These are phyloP conservation scores for Daubentonia madagascariensis DNA, from an alignment of 2,113 vertebrate genomes.

Conservation along the genomic window DNA sequence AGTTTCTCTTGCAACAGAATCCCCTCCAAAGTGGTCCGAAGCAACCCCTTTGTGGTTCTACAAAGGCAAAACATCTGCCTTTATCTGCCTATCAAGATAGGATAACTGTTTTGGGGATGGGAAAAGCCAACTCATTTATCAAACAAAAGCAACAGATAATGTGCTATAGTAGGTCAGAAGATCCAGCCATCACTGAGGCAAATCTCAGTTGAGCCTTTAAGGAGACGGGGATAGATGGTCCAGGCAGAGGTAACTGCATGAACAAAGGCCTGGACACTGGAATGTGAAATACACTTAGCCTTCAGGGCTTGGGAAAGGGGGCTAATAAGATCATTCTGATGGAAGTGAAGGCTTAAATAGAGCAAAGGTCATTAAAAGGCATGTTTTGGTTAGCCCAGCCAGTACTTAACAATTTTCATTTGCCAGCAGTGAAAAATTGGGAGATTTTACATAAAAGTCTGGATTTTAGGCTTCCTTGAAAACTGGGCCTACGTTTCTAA, in stretches of 20 bases:
- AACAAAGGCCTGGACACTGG: background rate
- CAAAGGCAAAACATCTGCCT: background rate
- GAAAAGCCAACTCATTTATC: background rate
- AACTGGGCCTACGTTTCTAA: constrained; percentile 26
- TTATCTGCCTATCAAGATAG: background rate
- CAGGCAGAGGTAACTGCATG: background rate
- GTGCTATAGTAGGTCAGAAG: background rate
- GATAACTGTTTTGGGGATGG: background rate
- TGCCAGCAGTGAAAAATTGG: background rate
- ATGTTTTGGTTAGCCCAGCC: background rate
- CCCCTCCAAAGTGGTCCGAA: background rate
- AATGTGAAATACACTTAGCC: constrained; percentile 13
- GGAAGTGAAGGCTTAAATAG: background rate
- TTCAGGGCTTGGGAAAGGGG: background rate
- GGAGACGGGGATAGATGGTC: background rate
- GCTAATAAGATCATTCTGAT: background rate
- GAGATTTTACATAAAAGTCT: constrained; percentile 2
- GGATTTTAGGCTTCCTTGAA: background rate
- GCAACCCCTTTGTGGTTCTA: background rate
- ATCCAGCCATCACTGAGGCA: background rate
- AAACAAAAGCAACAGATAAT: background rate
- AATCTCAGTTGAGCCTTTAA: background rate
- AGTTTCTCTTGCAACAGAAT: background rate
- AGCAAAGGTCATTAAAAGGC: background rate
- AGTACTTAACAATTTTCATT: constrained; percentile 14